Conservation (phyloP, 2,888 invertebrate genomes). For the Syritta pipiens region DNA sequence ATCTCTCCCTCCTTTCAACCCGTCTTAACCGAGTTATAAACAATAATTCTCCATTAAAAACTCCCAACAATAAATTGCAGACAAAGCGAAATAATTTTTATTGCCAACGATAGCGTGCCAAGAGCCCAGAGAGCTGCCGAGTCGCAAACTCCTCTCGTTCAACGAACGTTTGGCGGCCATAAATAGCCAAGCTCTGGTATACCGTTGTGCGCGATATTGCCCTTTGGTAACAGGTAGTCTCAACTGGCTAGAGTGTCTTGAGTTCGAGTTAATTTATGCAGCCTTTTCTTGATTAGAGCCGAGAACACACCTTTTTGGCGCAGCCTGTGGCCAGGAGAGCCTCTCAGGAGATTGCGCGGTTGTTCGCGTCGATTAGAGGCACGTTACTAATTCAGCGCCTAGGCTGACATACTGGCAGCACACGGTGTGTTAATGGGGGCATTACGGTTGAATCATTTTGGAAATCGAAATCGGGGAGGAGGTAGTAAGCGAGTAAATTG, state of each 20-base stretch:
- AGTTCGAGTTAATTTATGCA: not conserved
- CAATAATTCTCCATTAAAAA: not conserved
- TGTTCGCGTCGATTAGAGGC: not conserved
- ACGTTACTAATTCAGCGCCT: not conserved
- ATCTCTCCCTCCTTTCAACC: not conserved
- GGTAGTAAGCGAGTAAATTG: not conserved
- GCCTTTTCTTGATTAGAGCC: not conserved
- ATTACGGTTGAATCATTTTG: not conserved
- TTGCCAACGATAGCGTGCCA: conserved; percentile 10
- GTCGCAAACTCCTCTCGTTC: not conserved
- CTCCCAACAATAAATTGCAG: not conserved
- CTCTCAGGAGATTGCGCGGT: not conserved
- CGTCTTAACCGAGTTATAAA: not conserved
- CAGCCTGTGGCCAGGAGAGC: not conserved
- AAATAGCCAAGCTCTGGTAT: too few species aligned
- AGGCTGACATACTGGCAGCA: not conserved
- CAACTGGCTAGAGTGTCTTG: not conserved
- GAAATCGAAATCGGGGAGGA: not conserved
- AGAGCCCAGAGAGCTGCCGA: too few species aligned
- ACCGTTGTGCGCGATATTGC: conserved; percentile 31
- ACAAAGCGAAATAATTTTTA: not conserved
- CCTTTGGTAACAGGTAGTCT: conserved; percentile 55
- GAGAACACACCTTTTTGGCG: not conserved
- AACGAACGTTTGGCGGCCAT: too few species aligned
- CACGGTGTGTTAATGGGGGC: not conserved